Evolutionary conservation across 2,888 invertebrate species (phyloP), one percentile per base, ranked within the genome.

Genomic region (Epsilonema sp.): DNA sequence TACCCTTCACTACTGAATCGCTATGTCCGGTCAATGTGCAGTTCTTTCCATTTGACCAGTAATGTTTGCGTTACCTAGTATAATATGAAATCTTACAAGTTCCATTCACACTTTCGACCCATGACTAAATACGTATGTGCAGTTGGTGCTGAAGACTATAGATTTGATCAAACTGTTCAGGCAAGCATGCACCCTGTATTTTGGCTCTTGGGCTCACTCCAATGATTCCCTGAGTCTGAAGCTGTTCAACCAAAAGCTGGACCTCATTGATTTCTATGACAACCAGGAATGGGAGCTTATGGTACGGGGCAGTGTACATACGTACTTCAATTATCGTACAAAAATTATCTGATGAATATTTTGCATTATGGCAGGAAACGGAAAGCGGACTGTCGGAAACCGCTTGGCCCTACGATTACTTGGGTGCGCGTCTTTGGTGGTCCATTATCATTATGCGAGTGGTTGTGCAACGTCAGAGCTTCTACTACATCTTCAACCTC

Each of bases 191-290:
- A 55, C 55, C 1, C 52, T 61, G 19, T 53, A 58, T 19, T 59
- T 61, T 46, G 62, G 62, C 37, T 59, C 60, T 1, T 62, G 62
- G 62, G 62, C 62, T n/a, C 61, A 62, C 42, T 62, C 61, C 20
- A 62, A 62, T 49, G 61, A 61, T 26, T 61, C 60, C 24, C 58
- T 62, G 49, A 59, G 55, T 42, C 49, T 23, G 22, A 16, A n/a
- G 38, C 22, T 62, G 5, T 62, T 59, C 50, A 53, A 57, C 5
- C n/a, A n/a, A n/a, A 58, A 56, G 26, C 45, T 62, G 20, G 56
- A 57, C 1, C 50, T 62, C 5, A 57, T 59, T 45, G 62, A 62
- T 50, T 62, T 62, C 49, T 62, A 62, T 46, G 62, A 62, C 51
- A 62, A 61, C 46, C 60, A 61, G 45, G 60, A 62, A 52, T 62